A percentile compares a stretch with the other conserved stretches of the same genome.
These are phyloP conservation scores for Aethina tumida DNA, from an alignment of 1,140 invertebrate species.

Conservation along the genomic window DNA sequence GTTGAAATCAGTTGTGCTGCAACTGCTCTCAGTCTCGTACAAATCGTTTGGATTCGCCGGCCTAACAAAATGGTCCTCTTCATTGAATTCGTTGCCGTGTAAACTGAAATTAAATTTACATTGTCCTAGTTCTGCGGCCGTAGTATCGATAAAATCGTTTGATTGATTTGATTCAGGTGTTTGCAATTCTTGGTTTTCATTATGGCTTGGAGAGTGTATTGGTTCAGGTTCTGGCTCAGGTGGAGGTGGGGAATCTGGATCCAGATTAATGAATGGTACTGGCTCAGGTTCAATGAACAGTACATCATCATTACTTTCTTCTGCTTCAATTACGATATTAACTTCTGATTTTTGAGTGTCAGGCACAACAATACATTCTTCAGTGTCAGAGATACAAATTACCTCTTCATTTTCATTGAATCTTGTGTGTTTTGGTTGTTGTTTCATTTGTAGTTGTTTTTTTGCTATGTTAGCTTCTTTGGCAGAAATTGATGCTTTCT, in stretches of 20 bases:
- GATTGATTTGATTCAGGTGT: slow-evolving; percentile 18
- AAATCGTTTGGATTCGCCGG: slow-evolving; percentile 15
- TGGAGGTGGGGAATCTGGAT: slow-evolving; percentile 8
- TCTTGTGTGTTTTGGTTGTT: neutral
- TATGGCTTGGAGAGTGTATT: neutral
- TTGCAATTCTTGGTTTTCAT: slow-evolving; percentile 13
- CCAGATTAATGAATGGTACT: slow-evolving; percentile 19
- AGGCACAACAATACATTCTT: slow-evolving; percentile 5
- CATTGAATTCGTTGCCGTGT: slow-evolving; percentile 25
- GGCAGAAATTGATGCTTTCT: neutral
- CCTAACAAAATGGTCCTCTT: slow-evolving; percentile 12
- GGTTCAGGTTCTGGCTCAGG: too few relatives aligned
- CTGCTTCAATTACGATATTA: slow-evolving; percentile 1
- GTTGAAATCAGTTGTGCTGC: slow-evolving; percentile 22
- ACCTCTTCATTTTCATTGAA: slow-evolving; percentile 7
- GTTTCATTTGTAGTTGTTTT: neutral
- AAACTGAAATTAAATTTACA: slow-evolving; percentile 25
- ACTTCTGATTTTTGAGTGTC: slow-evolving; percentile 5
- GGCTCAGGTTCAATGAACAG: slow-evolving; percentile 22
- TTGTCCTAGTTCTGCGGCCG: slow-evolving; percentile 9
- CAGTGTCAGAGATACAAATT: slow-evolving; percentile 8
- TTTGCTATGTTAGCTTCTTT: slow-evolving; percentile 2
- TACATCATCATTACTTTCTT: slow-evolving; percentile 20
- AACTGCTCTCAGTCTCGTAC: slow-evolving; percentile 29
- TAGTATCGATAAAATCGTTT: slow-evolving; percentile 24